These are phyloP conservation scores for Setophaga petechia DNA, from an alignment of 2,113 vertebrate species.

Conservation along the genomic window DNA sequence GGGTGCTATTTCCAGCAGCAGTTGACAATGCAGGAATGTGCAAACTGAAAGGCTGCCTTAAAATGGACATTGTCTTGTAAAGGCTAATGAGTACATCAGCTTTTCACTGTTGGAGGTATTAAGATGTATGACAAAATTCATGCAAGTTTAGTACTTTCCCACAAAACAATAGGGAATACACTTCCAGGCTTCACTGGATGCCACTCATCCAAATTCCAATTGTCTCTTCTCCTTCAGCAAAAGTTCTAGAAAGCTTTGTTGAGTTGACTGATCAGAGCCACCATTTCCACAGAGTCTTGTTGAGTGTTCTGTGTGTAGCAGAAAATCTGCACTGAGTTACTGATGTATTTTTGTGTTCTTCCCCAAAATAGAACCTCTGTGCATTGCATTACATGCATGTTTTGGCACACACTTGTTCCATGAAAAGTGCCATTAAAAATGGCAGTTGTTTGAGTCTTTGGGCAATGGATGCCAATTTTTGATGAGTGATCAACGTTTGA, in stretches of 20 bases:
- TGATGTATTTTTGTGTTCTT: neutral
- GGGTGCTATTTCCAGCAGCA: neutral
- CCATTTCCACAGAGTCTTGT: neutral
- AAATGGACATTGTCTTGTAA: neutral
- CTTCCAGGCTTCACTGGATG: neutral
- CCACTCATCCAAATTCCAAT: neutral
- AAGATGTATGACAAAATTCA: neutral
- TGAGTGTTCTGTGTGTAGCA: neutral
- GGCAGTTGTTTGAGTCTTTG: neutral
- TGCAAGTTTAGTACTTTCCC: neutral
- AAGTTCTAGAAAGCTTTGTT: neutral
- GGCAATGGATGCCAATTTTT: neutral
- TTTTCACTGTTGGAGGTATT: neutral
- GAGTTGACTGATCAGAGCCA: neutral
- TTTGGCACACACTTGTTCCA: neutral
- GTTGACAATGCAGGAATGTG: neutral
- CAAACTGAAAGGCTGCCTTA: neutral
- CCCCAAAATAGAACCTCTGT: neutral
- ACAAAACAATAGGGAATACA: neutral
- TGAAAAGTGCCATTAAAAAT: neutral
- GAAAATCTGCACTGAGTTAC: neutral
- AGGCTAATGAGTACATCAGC: neutral
- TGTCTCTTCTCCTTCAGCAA: neutral
- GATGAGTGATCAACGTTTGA: neutral
- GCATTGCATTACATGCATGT: fast-evolving